These are phyloP conservation scores for Athalia rosae DNA, from an alignment of 2,888 invertebrate species.

Conservation along the genomic window DNA sequence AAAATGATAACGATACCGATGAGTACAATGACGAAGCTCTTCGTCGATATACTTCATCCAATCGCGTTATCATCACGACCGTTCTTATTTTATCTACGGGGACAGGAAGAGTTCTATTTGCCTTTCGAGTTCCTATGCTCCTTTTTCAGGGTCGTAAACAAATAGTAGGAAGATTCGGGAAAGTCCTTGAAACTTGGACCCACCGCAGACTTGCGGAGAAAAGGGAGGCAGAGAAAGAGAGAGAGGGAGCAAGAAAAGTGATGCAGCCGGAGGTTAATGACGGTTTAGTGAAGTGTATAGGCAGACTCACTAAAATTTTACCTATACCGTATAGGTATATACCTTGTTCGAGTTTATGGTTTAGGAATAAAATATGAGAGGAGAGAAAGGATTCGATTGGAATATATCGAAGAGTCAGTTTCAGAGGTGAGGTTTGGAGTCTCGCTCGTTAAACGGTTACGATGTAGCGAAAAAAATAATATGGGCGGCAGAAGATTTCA, in stretches of 20 bases:
- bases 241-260: not conserved
- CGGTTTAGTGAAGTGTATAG: no score
- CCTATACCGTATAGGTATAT: slow-evolving; percentile 2
- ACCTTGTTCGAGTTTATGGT: not conserved
- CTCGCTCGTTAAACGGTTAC: slow-evolving; percentile 24
- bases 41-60: not conserved
- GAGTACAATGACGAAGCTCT: no score
- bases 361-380: not conserved
- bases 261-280: slow-evolving; percentile 1
- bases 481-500: slow-evolving; percentile 21
- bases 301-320: no score
- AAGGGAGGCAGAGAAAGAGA: not conserved
- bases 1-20: not conserved
- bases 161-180: slow-evolving; percentile 4
- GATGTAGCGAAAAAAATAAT: not conserved
- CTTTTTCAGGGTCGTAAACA: slow-evolving; percentile 29
- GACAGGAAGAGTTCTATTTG: slow-evolving; percentile 46
- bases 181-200: slow-evolving; percentile 41
- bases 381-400: not conserved
- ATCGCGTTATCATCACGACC: slow-evolving; percentile 46
- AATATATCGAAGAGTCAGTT: not conserved
- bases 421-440: not conserved
- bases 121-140: slow-evolving; percentile 10
- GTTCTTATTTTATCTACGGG: slow-evolving; percentile 42
- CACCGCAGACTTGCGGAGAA: slow-evolving; percentile 22